Conservation (phyloP, 2,888 invertebrate genomes). For the Chaitophorus viminalis region DNA sequence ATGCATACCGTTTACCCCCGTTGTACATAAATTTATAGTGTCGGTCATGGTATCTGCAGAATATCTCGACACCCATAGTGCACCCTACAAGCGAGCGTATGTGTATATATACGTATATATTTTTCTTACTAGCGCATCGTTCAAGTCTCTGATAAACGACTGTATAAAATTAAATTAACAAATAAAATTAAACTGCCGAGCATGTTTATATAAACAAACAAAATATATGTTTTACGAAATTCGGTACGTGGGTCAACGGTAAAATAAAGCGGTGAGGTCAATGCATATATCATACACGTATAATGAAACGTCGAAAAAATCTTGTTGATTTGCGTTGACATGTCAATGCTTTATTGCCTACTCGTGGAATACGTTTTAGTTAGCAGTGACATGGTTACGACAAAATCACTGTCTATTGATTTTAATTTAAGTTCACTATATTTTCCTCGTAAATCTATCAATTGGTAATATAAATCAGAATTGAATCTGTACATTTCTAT, state of each 20-base stretch:
- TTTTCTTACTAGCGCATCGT: neutral
- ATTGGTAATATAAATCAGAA: neutral
- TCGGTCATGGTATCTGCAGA: constrained; percentile 40
- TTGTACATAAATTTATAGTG: constrained; percentile 42
- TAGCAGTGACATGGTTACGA: constrained; percentile 23
- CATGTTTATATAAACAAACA: neutral
- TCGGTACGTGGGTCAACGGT: neutral
- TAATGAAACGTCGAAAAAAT: neutral
- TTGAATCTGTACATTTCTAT: neutral
- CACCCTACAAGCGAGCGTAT: neutral
- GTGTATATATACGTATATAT: neutral
- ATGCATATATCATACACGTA: no score
- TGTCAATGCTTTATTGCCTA: constrained; percentile 10
- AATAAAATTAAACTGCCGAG: neutral
- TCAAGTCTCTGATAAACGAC: constrained; percentile 7
- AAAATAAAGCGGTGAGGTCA: neutral
- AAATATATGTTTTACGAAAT: neutral
- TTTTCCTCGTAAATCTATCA: constrained; percentile 1
- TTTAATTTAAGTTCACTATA: constrained; percentile 17
- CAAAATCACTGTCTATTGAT: neutral
- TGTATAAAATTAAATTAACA: neutral
- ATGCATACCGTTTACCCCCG: constrained; percentile 57
- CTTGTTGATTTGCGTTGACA: constrained; percentile 5
- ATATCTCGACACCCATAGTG: constrained; percentile 50
- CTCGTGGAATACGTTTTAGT: neutral